Percentiles rank a stretch among this genome's conserved stretches.
Conservation (phyloP, 2,888 invertebrate species). For the Nymphalis polychloros region DNA sequence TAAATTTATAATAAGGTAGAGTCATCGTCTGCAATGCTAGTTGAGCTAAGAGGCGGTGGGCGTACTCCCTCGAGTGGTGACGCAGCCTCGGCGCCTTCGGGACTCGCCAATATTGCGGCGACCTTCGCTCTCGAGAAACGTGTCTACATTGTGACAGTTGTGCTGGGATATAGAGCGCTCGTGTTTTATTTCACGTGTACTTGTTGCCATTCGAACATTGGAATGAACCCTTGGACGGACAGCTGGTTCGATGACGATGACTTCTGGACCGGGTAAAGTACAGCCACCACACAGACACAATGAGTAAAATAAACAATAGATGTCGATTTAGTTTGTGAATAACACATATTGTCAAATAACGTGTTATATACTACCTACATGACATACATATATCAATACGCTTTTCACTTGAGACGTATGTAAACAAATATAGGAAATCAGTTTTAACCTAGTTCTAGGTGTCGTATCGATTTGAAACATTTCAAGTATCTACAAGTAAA, state of each 20-base stretch:
- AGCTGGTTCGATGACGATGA: conserved; percentile 12
- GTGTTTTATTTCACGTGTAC: conserved; percentile 3
- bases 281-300: too few relatives aligned
- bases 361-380: too few relatives aligned
- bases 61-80: conserved; percentile 24
- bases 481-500: too few relatives aligned
- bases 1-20: background rate
- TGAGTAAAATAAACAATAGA: too few relatives aligned
- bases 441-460: too few relatives aligned
- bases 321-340: too few relatives aligned
- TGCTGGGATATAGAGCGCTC: background rate
- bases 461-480: too few relatives aligned
- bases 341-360: too few relatives aligned
- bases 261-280: conserved; percentile 25
- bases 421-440: too few relatives aligned
- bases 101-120: conserved; percentile 28
- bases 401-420: too few relatives aligned
- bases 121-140: conserved; percentile 21
- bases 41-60: conserved; percentile 11
- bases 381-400: too few relatives aligned
- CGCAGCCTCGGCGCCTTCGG: conserved; percentile 20
- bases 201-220: conserved; percentile 14
- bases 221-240: conserved; percentile 15
- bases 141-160: background rate
- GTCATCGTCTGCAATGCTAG: conserved; percentile 9